These are phyloP conservation scores for Oxyura jamaicensis DNA, from an alignment of 2,113 vertebrate species.

Conservation along the genomic window DNA sequence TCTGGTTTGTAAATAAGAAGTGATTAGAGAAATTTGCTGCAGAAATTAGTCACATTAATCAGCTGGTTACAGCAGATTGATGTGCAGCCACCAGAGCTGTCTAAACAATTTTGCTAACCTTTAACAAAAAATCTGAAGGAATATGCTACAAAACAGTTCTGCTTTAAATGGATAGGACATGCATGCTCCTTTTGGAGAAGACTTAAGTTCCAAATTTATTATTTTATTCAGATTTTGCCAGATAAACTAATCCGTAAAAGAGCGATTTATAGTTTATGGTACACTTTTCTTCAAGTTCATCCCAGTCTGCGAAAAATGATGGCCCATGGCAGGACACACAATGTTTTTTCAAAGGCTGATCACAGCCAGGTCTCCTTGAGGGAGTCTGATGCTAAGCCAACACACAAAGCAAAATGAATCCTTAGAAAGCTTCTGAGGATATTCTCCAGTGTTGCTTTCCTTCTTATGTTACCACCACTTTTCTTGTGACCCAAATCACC, in stretches of 20 bases:
- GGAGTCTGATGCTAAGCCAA: neutral
- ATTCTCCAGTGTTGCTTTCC: neutral
- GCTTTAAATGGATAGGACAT: neutral
- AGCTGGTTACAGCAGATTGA: conserved; percentile 56
- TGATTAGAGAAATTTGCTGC: conserved; percentile 67
- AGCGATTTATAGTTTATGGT: neutral
- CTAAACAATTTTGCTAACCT: conserved; percentile 79
- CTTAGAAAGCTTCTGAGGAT: neutral
- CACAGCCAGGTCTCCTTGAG: neutral
- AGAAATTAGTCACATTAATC: conserved; percentile 73
- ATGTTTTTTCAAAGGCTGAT: conserved; percentile 4
- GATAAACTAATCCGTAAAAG: neutral
- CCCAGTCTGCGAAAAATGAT: neutral
- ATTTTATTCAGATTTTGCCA: conserved; percentile 3
- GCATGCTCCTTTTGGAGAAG: neutral
- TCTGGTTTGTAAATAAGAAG: conserved; percentile 60
- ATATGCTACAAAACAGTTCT: neutral
- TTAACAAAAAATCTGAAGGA: conserved; percentile 66
- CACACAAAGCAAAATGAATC: neutral
- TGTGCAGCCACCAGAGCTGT: conserved; percentile 61
- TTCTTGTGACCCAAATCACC: neutral
- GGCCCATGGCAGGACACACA: neutral
- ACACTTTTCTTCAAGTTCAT: neutral
- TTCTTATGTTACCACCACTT: neutral
- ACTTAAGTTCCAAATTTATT: neutral